phyloP scores from a whole-genome alignment of 1,140 invertebrate genomes.

The Subanguina moxae region DNA sequence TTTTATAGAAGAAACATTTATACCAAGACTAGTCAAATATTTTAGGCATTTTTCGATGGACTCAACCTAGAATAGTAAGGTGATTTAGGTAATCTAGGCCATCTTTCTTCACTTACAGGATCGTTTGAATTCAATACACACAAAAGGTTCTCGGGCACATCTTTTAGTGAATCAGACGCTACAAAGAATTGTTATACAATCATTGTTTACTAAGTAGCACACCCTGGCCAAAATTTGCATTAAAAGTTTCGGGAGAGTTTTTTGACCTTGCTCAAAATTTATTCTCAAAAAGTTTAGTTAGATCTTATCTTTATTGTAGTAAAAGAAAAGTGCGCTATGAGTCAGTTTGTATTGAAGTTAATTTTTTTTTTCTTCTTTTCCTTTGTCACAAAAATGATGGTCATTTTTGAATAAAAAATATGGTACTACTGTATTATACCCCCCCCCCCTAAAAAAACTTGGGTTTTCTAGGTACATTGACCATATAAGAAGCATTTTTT shows the following conservation, averaged over 20 bases:
- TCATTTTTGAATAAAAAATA: neutral
- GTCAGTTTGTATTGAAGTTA: neutral
- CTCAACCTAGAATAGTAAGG: constrained; percentile 1
- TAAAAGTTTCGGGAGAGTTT: neutral
- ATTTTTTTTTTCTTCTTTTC: neutral
- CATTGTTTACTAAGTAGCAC: neutral
- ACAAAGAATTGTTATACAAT: neutral
- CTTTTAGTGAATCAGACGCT: neutral
- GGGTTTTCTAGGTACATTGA: too few species aligned
- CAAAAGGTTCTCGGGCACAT: neutral
- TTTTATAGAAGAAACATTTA: neutral
- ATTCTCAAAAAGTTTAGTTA: neutral
- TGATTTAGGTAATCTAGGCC: neutral
- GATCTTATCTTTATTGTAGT: neutral
- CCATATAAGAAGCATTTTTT: too few species aligned
- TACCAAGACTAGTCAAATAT: constrained; percentile 2
- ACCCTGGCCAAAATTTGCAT: neutral
- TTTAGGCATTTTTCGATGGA: neutral
- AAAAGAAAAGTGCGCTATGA: neutral
- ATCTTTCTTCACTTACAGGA: neutral
- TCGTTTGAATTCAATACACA: constrained; percentile 3
- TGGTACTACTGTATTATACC: too few species aligned
- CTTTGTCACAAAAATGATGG: neutral
- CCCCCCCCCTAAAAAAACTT: too few species aligned
- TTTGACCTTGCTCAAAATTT: neutral